Evolutionary conservation across 2,888 invertebrate genomes (phyloP).

Genomic region (Drosophila kanekoi): DNA sequence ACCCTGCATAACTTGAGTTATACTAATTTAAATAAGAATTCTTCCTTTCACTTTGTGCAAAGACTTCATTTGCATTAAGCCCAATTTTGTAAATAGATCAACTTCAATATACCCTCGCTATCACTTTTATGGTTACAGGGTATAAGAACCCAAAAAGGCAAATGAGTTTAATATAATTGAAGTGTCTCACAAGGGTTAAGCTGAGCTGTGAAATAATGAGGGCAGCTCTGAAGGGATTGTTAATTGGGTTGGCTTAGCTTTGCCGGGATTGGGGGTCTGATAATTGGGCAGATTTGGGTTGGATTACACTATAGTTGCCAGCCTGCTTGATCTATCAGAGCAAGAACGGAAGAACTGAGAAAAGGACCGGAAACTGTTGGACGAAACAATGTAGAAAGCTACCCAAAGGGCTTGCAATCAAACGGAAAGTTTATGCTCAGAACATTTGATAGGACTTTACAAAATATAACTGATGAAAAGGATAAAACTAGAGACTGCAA

Average conservation of each 20-base stretch:
- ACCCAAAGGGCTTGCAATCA: no score
- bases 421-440: no score
- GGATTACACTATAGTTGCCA: constrained; percentile 2
- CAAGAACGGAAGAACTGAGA: not conserved
- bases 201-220: constrained; percentile 41
- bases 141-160: constrained; percentile 32
- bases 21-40: no score
- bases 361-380: constrained; percentile 1
- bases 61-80: no score
- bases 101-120: no score
- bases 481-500: no score
- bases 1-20: not conserved
- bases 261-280: constrained; percentile 28
- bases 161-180: constrained; percentile 71
- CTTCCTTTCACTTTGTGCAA: no score
- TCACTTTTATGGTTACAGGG: not conserved
- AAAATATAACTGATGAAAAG: no score
- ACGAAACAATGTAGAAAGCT: not conserved
- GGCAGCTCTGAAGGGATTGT: constrained; percentile 29
- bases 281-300: constrained; percentile 37
- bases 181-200: constrained; percentile 57
- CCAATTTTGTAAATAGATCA: no score
- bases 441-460: no score
- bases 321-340: not conserved
- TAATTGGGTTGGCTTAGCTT: constrained; percentile 42